A percentile compares a stretch with the other conserved stretches of the same genome.
Conservation (phyloP, 2,888 invertebrate genomes). For the Drosophila meridionalis region DNA sequence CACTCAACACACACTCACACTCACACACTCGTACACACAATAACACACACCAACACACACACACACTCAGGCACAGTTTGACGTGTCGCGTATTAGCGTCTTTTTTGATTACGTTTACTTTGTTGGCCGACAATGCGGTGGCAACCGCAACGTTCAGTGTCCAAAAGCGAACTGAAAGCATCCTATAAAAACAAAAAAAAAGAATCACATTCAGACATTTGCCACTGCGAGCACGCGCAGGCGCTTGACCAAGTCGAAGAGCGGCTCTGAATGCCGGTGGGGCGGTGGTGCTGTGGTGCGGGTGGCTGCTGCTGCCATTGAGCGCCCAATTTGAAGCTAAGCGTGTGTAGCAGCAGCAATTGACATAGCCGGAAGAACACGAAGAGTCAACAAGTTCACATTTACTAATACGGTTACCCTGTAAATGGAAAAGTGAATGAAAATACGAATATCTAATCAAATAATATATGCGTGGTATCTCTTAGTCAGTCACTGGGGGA, state of each 20-base stretch:
- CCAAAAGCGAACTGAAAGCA: constrained; percentile 54
- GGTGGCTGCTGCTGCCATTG: not conserved
- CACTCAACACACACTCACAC: not conserved
- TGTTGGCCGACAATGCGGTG: not conserved
- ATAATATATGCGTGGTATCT: not conserved
- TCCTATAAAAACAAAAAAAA: constrained; percentile 13
- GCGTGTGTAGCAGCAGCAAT: constrained; percentile 13
- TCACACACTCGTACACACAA: not conserved
- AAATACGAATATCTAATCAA: not conserved
- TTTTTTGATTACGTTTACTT: constrained; percentile 18
- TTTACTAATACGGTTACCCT: constrained; percentile 4
- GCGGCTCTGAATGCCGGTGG: constrained; percentile 28
- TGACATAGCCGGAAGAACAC: constrained; percentile 16
- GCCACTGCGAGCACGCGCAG: constrained; percentile 42
- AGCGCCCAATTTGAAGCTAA: constrained; percentile 26
- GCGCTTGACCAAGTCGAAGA: constrained; percentile 46
- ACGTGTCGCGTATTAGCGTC: constrained; percentile 25
- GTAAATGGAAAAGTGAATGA: not conserved
- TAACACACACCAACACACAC: not conserved
- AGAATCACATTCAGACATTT: constrained; percentile 2
- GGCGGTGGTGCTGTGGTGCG: not conserved
- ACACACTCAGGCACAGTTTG: not conserved
- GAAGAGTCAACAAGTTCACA: constrained; percentile 37
- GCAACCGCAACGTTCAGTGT: constrained; percentile 45
- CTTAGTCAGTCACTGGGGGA: not conserved